Evolutionary conservation across 2,888 invertebrate species (phyloP).

Genomic region (Agapetus fuscipes): DNA sequence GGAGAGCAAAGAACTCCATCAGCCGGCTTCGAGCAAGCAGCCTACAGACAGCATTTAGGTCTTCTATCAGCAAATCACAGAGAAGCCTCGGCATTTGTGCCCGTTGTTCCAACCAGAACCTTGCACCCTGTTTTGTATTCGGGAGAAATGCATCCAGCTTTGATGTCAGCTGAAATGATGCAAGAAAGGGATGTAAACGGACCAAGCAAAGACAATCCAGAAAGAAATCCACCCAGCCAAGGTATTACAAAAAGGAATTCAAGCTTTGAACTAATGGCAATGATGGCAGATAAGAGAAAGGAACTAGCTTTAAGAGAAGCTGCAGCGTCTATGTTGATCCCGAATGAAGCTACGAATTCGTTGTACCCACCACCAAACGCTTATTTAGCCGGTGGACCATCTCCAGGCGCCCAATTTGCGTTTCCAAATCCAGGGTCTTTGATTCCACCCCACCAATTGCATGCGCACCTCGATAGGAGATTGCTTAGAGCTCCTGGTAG

Average conservation of each 20-base stretch:
- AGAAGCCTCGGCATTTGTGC: slow-evolving; percentile 79
- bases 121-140: slow-evolving; percentile 65
- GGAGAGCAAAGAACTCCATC: slow-evolving; percentile 41
- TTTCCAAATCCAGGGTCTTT: slow-evolving; percentile 61
- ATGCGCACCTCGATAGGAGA: slow-evolving; percentile 68
- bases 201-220: slow-evolving; percentile 41
- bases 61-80: slow-evolving; percentile 48
- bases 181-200: slow-evolving; percentile 41
- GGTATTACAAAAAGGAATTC: slow-evolving; percentile 37
- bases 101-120: slow-evolving; percentile 71
- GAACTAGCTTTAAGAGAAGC: slow-evolving; percentile 68
- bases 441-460: slow-evolving; percentile 64
- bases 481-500: slow-evolving; percentile 68
- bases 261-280: slow-evolving; percentile 74
- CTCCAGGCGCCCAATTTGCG: slow-evolving; percentile 53
- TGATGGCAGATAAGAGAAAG: slow-evolving; percentile 84
- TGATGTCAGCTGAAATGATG: slow-evolving; percentile 50
- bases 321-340: slow-evolving; percentile 58
- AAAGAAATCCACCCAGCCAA: slow-evolving; percentile 32
- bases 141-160: slow-evolving; percentile 58
- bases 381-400: slow-evolving; percentile 56
- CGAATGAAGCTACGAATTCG: slow-evolving; percentile 50
- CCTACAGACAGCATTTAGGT: slow-evolving; percentile 56
- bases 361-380: slow-evolving; percentile 58
- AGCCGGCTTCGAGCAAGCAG: slow-evolving; percentile 52